phyloP scores from a whole-genome alignment of 2,113 vertebrate species.

The Calidris pygmaea region DNA sequence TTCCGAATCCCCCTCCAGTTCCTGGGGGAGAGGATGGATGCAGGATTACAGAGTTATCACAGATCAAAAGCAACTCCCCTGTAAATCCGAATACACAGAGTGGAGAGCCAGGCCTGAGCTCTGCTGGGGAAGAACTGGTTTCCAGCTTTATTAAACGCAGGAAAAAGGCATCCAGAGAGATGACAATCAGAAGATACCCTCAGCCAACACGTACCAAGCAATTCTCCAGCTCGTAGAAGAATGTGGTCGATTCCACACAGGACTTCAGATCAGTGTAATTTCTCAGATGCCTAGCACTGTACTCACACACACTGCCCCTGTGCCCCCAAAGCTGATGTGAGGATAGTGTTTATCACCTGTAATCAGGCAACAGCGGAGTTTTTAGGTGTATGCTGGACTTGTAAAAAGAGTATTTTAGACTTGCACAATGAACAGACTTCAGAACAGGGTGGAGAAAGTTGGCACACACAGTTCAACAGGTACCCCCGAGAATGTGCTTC shows the following conservation, averaged over 20 bases:
- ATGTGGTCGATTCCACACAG: fast-evolving
- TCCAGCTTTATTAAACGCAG: not conserved
- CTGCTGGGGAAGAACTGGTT: not conserved
- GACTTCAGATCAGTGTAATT: not conserved
- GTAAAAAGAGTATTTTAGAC: not conserved
- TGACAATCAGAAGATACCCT: not conserved
- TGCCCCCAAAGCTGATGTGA: fast-evolving
- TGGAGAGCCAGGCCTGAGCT: not conserved
- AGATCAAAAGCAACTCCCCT: not conserved
- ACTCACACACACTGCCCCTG: fast-evolving
- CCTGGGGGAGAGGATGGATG: not conserved
- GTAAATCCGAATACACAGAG: not conserved
- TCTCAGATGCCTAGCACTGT: not conserved
- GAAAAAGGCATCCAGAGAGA: not conserved
- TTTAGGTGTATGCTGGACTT: not conserved
- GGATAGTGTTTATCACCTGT: not conserved
- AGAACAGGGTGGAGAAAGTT: not conserved
- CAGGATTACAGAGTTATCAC: not conserved
- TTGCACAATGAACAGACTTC: not conserved
- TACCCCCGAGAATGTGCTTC: not conserved
- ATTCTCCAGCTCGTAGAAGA: not conserved
- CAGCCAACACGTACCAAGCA: not conserved
- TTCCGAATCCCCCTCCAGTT: not conserved
- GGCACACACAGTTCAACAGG: not conserved
- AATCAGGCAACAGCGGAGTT: not conserved